Evolutionary conservation across 2,113 vertebrate genomes (phyloP).

Genomic region (Dicaeum eximium): DNA sequence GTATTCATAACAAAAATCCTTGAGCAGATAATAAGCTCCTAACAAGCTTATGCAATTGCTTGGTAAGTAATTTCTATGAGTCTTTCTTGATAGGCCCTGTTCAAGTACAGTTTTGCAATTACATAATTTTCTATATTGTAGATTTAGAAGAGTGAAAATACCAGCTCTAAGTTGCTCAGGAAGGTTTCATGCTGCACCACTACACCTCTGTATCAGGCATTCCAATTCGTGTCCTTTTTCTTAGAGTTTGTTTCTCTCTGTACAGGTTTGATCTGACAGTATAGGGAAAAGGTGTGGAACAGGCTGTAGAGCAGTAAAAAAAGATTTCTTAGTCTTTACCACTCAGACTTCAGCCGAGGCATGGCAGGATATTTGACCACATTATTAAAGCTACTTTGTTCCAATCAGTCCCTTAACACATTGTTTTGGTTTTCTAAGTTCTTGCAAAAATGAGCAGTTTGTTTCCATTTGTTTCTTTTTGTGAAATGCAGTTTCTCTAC

Average conservation of each 20-base stretch:
- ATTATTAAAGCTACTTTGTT: neutral
- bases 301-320: neutral
- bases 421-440: neutral
- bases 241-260: neutral
- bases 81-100: neutral
- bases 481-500: neutral
- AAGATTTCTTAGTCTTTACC: neutral
- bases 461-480: neutral
- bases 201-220: neutral
- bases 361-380: neutral
- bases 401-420: neutral
- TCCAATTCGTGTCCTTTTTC: neutral
- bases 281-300: neutral
- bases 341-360: neutral
- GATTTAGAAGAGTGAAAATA: neutral
- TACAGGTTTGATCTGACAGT: neutral
- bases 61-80: neutral
- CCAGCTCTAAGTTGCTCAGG: neutral
- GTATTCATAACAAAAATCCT: neutral
- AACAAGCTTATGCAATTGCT: neutral
- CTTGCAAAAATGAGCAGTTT: neutral
- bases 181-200: neutral
- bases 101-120: neutral
- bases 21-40: neutral
- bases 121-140: neutral